These are phyloP conservation scores for Doryteuthis pealeii DNA, from an alignment of 1,140 invertebrate species.

Conservation along the genomic window DNA sequence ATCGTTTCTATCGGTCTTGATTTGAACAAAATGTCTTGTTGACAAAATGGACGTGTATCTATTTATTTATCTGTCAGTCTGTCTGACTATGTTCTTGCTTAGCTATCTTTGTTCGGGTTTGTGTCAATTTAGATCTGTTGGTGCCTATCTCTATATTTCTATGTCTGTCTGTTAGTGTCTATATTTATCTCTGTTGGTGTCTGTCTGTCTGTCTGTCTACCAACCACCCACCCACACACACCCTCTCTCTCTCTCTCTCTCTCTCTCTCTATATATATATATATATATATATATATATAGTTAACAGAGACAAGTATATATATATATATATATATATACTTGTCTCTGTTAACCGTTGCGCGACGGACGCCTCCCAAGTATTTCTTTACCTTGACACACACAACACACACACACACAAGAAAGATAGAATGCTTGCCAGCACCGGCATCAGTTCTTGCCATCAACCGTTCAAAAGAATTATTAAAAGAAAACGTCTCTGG, in stretches of 20 bases:
- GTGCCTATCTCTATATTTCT: neutral
- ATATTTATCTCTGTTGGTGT: neutral
- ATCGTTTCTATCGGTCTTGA: too few species aligned
- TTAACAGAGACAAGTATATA: neutral
- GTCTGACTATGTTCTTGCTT: too few species aligned
- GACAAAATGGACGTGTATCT: too few species aligned
- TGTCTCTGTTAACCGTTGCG: neutral
- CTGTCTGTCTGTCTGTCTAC: neutral
- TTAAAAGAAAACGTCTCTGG: too few species aligned
- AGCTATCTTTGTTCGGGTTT: too few species aligned
- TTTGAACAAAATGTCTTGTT: too few species aligned
- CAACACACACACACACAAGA: too few species aligned
- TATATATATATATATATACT: neutral
- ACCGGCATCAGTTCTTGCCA: too few species aligned
- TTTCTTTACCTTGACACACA: neutral
- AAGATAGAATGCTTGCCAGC: too few species aligned
- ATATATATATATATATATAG: neutral
- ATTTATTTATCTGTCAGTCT: too few species aligned
- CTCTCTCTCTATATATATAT: neutral
- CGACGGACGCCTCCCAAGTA: neutral
- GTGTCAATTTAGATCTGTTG: too few species aligned
- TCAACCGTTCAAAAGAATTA: too few species aligned
- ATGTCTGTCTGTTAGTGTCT: neutral
- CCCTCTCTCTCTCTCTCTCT: neutral
- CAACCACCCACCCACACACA: neutral